Percentiles rank a stretch among this genome's conserved stretches.
Conservation (phyloP, 2,888 invertebrate species). For the Congeria kusceri region DNA sequence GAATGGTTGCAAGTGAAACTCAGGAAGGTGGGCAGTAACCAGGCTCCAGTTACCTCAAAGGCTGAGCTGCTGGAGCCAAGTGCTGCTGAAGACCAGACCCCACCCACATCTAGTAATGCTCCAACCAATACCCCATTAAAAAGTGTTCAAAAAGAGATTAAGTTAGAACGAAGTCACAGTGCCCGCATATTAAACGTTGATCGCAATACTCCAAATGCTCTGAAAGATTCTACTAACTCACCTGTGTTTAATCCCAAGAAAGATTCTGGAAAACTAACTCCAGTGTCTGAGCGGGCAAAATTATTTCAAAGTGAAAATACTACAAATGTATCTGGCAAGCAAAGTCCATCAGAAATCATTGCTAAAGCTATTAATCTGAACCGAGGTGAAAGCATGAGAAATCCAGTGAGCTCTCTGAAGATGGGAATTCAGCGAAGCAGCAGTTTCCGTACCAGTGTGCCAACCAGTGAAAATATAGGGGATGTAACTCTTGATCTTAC, state of each 20-base stretch:
- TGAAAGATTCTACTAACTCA: constrained; percentile 55
- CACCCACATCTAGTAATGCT: neutral
- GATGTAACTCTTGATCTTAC: constrained; percentile 56
- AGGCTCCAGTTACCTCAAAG: constrained; percentile 22
- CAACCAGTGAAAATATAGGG: constrained; percentile 13
- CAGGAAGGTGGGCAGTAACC: constrained; percentile 45
- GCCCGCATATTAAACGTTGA: constrained; percentile 47
- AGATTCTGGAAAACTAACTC: constrained; percentile 60
- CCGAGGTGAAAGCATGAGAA: constrained; percentile 50
- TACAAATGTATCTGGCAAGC: constrained; percentile 36
- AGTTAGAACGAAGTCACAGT: constrained; percentile 64
- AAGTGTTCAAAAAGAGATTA: constrained; percentile 50
- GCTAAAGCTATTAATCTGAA: constrained; percentile 54
- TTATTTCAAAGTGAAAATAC: constrained; percentile 49
- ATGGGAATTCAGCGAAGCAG: constrained; percentile 49
- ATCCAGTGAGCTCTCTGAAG: constrained; percentile 41
- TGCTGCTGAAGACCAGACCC: neutral
- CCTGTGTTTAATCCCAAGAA: constrained; percentile 43
- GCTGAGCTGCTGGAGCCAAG: constrained; percentile 8
- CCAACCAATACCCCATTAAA: constrained; percentile 24
- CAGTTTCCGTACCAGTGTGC: constrained; percentile 38
- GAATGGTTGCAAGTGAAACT: constrained; percentile 64
- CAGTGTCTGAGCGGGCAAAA: constrained; percentile 63
- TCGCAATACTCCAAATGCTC: constrained; percentile 23
- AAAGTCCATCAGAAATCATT: constrained; percentile 53